Percentiles rank a stretch among this genome's conserved stretches.
These are phyloP conservation scores for Cryptus armator DNA, from an alignment of 2,888 invertebrate genomes.

Conservation along the genomic window DNA sequence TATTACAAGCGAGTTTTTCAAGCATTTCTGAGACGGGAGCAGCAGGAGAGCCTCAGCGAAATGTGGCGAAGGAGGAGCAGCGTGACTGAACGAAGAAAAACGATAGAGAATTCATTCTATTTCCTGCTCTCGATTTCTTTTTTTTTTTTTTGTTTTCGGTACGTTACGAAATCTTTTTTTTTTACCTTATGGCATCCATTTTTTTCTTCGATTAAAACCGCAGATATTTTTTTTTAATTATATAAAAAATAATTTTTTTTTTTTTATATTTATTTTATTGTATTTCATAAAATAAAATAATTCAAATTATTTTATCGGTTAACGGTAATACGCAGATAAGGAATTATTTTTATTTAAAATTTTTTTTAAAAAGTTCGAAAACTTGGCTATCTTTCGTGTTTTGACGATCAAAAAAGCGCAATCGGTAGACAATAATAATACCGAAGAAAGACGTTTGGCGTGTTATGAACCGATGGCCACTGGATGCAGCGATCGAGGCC, in stretches of 20 bases:
- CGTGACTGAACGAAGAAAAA: conserved; percentile 41
- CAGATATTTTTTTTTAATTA: not conserved
- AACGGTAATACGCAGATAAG: not conserved
- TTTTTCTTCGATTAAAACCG: no score
- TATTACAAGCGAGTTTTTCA: conserved; percentile 56
- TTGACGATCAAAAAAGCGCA: not conserved
- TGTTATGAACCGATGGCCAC: conserved; percentile 46
- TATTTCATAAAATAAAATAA: not conserved
- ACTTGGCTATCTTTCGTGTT: not conserved
- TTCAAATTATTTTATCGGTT: not conserved
- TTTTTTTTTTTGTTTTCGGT: conserved; percentile 11
- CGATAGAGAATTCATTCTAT: conserved; percentile 29
- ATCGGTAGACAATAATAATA: conserved; percentile 44
- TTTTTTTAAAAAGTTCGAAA: not conserved
- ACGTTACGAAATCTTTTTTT: not conserved
- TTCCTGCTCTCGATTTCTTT: conserved; percentile 30
- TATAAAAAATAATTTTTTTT: not conserved
- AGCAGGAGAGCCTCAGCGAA: conserved; percentile 38
- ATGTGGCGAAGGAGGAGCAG: conserved; percentile 24
- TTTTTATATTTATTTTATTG: not conserved
- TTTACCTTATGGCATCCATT: no score
- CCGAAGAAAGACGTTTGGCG: conserved; percentile 16
- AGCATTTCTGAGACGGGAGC: conserved; percentile 31
- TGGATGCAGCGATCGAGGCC: conserved; percentile 73
- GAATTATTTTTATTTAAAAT: no score